Percentiles rank a stretch among this genome's conserved stretches.
phyloP scores from a whole-genome alignment of 2,113 vertebrate genomes.

The Rhynchomys soricoides region DNA sequence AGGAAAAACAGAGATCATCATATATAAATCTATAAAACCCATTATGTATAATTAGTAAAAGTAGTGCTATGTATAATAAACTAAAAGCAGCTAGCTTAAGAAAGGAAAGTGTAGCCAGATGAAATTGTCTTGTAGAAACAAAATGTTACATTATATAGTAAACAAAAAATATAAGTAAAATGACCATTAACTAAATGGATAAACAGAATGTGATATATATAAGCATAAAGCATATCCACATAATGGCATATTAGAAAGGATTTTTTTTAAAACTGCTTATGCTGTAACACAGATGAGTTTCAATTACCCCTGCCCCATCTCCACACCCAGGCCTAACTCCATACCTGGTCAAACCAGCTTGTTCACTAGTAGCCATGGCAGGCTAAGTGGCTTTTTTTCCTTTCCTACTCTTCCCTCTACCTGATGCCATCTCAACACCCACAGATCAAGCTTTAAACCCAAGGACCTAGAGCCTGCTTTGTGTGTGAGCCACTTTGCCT shows the following conservation, averaged over 20 bases:
- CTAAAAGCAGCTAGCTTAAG: slow-evolving; percentile 6
- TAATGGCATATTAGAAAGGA: slow-evolving; percentile 15
- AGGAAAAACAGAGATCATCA: neutral
- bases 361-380: neutral
- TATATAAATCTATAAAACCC: neutral
- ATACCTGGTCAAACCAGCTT: neutral
- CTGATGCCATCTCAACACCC: neutral
- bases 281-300: slow-evolving; percentile 12
- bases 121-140: slow-evolving; percentile 26
- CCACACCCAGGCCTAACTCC: neutral
- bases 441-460: neutral
- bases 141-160: slow-evolving; percentile 23
- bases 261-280: neutral
- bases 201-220: slow-evolving; percentile 2
- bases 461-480: neutral
- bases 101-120: neutral
- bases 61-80: neutral
- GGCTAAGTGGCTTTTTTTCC: neutral
- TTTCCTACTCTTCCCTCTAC: neutral
- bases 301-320: neutral
- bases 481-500: neutral
- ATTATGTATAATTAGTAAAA: neutral
- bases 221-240: neutral
- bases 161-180: slow-evolving; percentile 26
- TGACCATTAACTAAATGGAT: neutral